Base-by-base conservation (phyloP, 2,888 invertebrate species). In the Apodemia duryi region DNA sequence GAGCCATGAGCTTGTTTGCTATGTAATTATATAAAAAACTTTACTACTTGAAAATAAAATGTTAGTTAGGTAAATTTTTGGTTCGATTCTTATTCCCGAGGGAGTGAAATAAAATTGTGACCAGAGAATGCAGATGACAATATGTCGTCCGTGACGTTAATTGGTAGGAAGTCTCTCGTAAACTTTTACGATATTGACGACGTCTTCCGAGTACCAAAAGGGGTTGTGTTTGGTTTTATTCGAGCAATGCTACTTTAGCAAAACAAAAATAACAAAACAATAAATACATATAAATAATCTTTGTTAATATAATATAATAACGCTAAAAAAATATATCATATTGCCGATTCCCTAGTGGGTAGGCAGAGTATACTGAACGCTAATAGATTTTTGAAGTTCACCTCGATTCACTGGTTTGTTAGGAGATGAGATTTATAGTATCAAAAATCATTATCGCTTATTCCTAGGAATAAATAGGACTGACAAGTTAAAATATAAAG, bases 151-250 rank as follows among this genome's bases (percentile, higher is more conserved):
- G 74, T 77, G 78, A 80, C 83, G 82, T 86, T 88, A 86, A 87
- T 86, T 85, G 79, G 81, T 79, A 83, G 88, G 88, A 90, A 88
- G 83, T 81, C 77, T 76, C 76, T 88, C 89, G 85, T 91, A 86
- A 91, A 90, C 70, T 86, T 91, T 91, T 91, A 91, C 84, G 91
- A 87, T 83, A 87, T 79, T 73, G 75, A 72, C 83, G 76, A 84
- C 77, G 82, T 85, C 83, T 87, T 89, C 89, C 88, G 87, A 79
- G 79, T 71, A 71, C 70, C 73, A 70, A 71, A 82, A 89, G 85
- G 88, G 91, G 85, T 88, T 84, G 38, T 66, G 68, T 70, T 67
- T 54, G 71, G 66, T 64, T 63, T 67, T 63, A 46, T 63, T 51
- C 51, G 21, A n/a, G 7, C 51, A 21, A 7, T 7, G 51, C 7